Percentiles rank a stretch among this genome's conserved stretches.
These are phyloP conservation scores for Xanthorhoe spadicearia DNA, from an alignment of 2,888 invertebrate species.

Conservation along the genomic window DNA sequence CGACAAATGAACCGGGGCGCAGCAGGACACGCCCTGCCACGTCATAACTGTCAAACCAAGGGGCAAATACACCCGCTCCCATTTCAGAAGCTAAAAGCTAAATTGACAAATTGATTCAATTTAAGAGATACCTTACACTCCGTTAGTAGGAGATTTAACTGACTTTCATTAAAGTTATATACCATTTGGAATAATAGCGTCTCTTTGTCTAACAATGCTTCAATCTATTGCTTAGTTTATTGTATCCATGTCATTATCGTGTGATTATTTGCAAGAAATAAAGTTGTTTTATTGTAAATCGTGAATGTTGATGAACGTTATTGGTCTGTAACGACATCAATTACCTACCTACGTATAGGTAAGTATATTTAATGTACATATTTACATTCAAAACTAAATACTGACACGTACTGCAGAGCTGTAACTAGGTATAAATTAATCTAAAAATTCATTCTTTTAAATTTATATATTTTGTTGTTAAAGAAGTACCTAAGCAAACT, in stretches of 20 bases:
- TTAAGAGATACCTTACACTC: constrained; percentile 48
- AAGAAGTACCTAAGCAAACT: no score
- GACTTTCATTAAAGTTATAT: constrained; percentile 6
- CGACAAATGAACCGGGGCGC: constrained; percentile 82
- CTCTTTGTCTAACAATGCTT: constrained; percentile 6
- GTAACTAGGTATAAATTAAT: no score
- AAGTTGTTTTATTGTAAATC: constrained; percentile 51
- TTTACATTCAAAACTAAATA: background rate
- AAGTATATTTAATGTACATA: no score
- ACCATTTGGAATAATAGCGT: background rate
- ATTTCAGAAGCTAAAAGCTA: constrained; percentile 51
- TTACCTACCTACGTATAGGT: background rate
- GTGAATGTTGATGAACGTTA: constrained; percentile 34
- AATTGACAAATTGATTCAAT: constrained; percentile 73
- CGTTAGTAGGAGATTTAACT: constrained; percentile 20
- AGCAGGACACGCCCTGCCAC: constrained; percentile 74
- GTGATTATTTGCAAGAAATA: constrained; percentile 51
- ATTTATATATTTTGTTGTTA: no score
- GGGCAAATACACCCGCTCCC: constrained; percentile 55
- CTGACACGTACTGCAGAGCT: background rate
- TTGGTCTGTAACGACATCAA: constrained; percentile 14
- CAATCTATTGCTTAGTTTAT: constrained; percentile 8
- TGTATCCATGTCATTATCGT: constrained; percentile 45
- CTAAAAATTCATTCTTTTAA: no score
- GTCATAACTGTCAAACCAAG: constrained; percentile 77